Evolutionary conservation across 2,888 invertebrate genomes (phyloP).

Genomic region (Xestia rhomboidea): DNA sequence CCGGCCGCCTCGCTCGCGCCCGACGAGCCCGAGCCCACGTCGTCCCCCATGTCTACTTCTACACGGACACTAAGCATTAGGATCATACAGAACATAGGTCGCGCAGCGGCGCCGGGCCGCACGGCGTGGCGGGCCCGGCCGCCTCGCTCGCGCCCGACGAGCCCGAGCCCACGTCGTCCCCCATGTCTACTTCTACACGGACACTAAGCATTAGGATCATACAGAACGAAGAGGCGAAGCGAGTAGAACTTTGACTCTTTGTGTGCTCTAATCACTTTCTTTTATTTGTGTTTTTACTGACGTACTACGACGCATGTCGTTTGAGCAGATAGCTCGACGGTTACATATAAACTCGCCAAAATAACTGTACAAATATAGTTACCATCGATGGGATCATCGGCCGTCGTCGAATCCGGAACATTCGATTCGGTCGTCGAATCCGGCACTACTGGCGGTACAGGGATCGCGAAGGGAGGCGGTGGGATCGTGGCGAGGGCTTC

Average conservation of each 20-base stretch:
- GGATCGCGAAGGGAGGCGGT: constrained; percentile 41
- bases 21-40: no score
- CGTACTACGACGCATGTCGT: background rate
- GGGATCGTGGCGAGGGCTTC: constrained; percentile 14
- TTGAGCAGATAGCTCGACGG: background rate
- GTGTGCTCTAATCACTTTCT: background rate
- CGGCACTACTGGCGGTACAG: constrained; percentile 44
- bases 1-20: no score
- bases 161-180: background rate
- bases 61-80: no score
- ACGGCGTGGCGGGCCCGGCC: constrained; percentile 46
- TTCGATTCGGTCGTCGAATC: constrained; percentile 42
- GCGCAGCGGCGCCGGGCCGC: constrained; percentile 72
- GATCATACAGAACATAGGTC: no score
- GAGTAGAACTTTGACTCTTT: background rate
- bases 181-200: constrained; percentile 11
- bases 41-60: no score
- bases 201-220: background rate
- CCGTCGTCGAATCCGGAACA: constrained; percentile 54
- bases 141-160: background rate
- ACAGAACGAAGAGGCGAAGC: no score
- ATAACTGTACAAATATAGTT: background rate
- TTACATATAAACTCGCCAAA: background rate
- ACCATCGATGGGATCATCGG: constrained; percentile 42
- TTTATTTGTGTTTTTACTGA: background rate